Conservation (phyloP, 2,888 invertebrate species). For the Eudasyphora cyanicolor region DNA sequence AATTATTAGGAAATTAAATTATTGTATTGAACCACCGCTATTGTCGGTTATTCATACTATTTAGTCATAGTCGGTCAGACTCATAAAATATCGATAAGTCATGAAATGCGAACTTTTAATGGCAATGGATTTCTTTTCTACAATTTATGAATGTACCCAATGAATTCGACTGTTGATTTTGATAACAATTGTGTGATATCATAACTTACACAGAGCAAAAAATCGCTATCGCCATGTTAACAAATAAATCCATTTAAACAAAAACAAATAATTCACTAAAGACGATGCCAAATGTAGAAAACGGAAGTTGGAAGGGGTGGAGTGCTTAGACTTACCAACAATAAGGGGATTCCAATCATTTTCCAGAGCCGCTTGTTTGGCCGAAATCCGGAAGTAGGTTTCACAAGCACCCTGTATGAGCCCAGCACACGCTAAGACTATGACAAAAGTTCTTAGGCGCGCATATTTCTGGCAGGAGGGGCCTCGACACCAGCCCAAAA, state of each 20-base stretch:
- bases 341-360: constrained; percentile 79
- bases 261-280: neutral
- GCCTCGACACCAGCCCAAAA: constrained; percentile 80
- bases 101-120: neutral
- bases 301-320: constrained; percentile 2
- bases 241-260: constrained; percentile 24
- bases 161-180: neutral
- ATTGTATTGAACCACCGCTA: too few species aligned
- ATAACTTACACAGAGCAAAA: constrained; percentile 34
- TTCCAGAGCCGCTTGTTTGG: constrained; percentile 80
- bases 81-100: constrained; percentile 37
- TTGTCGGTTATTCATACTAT: too few species aligned
- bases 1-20: neutral
- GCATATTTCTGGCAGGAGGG: constrained; percentile 80
- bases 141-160: constrained; percentile 28
- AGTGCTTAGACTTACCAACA: constrained; percentile 80
- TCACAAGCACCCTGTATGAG: constrained; percentile 80
- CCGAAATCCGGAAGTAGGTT: constrained; percentile 81
- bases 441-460: constrained; percentile 80
- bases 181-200: constrained; percentile 53
- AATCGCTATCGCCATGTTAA: neutral
- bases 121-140: neutral
- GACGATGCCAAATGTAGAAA: neutral
- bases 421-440: constrained; percentile 77
- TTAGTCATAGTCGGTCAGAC: constrained; percentile 14